Conservation (phyloP, 2,797 vertebrate species). For the Phrynocephalus forsythii region DNA sequence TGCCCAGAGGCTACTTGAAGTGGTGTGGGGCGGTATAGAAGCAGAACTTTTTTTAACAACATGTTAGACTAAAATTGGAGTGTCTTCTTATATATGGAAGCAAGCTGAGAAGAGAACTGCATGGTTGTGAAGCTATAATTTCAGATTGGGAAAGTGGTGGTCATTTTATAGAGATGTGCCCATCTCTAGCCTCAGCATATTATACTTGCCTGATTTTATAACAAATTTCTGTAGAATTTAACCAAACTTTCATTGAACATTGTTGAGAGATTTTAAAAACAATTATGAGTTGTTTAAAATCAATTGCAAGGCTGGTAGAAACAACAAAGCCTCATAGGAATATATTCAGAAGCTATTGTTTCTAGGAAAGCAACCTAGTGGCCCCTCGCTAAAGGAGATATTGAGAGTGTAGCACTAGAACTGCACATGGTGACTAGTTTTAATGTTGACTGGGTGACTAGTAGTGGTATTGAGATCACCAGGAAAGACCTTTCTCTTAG, state of each 20-base stretch:
- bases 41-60: too few relatives aligned
- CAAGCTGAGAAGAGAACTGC: too few relatives aligned
- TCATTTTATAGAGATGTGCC: too few relatives aligned
- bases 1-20: too few relatives aligned
- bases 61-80: too few relatives aligned
- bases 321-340: conserved; percentile 9
- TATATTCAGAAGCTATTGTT: neutral
- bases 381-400: neutral
- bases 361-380: neutral
- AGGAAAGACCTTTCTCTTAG: too few relatives aligned
- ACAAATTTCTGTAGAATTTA: neutral
- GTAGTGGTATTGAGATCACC: too few relatives aligned
- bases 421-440: neutral
- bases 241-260: neutral
- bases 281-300: neutral
- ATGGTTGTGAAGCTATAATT: too few relatives aligned
- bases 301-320: neutral
- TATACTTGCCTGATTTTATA: neutral
- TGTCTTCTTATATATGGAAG: too few relatives aligned
- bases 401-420: neutral
- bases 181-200: neutral
- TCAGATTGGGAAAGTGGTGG: too few relatives aligned
- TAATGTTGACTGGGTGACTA: too few relatives aligned
- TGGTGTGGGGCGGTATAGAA: too few relatives aligned
- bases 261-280: neutral